These are phyloP conservation scores for Zaprionus ornatus DNA, from an alignment of 1,140 invertebrate genomes.

Conservation along the genomic window DNA sequence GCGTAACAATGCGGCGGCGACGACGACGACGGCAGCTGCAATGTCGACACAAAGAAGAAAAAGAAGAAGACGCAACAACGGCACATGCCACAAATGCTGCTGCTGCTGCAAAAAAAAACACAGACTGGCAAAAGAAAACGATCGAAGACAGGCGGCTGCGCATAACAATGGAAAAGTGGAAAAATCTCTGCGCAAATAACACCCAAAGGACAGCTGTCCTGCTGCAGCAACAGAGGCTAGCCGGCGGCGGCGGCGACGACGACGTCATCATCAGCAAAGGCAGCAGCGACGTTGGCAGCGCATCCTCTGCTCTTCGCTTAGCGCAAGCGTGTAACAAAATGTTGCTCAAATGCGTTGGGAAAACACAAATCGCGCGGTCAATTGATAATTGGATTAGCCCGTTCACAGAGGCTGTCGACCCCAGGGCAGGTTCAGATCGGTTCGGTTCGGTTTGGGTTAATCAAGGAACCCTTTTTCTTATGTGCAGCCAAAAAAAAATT, in stretches of 20 bases:
- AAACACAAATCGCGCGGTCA: slow-evolving; percentile 56
- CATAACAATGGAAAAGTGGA: slow-evolving; percentile 65
- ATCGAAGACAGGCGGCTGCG: slow-evolving; percentile 41
- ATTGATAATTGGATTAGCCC: slow-evolving; percentile 70
- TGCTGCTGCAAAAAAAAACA: slow-evolving; percentile 38
- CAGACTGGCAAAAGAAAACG: slow-evolving; percentile 16
- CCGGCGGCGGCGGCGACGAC: not conserved
- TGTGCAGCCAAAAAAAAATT: slow-evolving; percentile 33
- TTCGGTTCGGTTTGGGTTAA: slow-evolving; percentile 2
- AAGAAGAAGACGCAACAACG: slow-evolving; percentile 39
- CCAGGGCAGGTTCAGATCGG: slow-evolving; percentile 1
- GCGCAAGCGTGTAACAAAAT: slow-evolving; percentile 26
- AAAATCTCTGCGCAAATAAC: slow-evolving; percentile 64
- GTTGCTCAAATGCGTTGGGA: slow-evolving; percentile 7
- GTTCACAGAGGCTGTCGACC: slow-evolving; percentile 6
- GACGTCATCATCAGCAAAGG: slow-evolving; percentile 26
- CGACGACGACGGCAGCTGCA: slow-evolving; percentile 43
- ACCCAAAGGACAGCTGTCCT: slow-evolving; percentile 72
- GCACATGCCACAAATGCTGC: slow-evolving; percentile 56
- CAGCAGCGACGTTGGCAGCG: not conserved
- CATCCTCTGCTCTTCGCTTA: slow-evolving; percentile 10
- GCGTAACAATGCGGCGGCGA: slow-evolving; percentile 47
- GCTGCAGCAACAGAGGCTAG: slow-evolving; percentile 12
- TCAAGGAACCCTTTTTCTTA: slow-evolving; percentile 38
- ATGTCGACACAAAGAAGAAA: slow-evolving; percentile 38